These are phyloP conservation scores for Plebejus argus DNA, from an alignment of 2,888 invertebrate species.

Conservation along the genomic window DNA sequence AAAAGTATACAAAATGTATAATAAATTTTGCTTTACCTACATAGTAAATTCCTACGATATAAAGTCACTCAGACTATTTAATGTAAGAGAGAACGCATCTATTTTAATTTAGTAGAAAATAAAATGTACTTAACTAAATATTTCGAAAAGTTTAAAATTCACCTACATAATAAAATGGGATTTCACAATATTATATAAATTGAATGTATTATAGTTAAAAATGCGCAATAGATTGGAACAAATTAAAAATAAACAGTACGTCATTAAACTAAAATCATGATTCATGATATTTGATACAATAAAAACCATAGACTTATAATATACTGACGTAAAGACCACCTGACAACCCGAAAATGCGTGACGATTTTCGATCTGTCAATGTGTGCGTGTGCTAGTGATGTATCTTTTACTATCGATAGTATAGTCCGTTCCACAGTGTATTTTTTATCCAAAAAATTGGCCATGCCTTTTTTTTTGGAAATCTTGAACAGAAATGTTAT, in stretches of 20 bases:
- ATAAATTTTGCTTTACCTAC: background rate
- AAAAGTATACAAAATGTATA: slow-evolving; percentile 21
- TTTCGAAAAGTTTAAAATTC: background rate
- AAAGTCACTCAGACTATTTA: background rate
- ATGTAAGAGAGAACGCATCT: background rate
- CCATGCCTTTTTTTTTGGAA: too few species aligned
- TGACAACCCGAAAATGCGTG: too few species aligned
- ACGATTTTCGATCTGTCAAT: too few species aligned
- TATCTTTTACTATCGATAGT: too few species aligned
- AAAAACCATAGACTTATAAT: too few species aligned
- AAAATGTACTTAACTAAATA: background rate
- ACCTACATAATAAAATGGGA: background rate
- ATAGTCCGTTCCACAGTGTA: too few species aligned
- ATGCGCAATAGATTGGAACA: background rate
- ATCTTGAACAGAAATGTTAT: too few species aligned
- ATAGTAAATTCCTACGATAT: background rate
- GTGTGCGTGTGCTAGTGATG: too few species aligned
- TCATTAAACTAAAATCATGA: background rate
- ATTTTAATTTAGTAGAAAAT: background rate
- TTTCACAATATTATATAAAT: background rate
- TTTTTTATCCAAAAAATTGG: too few species aligned
- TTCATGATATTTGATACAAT: background rate
- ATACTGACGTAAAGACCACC: too few species aligned
- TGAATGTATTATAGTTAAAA: background rate
- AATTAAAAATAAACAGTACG: background rate